phyloP scores from a whole-genome alignment of 2,797 vertebrate genomes.

The Synaphobranchus kaupii region DNA sequence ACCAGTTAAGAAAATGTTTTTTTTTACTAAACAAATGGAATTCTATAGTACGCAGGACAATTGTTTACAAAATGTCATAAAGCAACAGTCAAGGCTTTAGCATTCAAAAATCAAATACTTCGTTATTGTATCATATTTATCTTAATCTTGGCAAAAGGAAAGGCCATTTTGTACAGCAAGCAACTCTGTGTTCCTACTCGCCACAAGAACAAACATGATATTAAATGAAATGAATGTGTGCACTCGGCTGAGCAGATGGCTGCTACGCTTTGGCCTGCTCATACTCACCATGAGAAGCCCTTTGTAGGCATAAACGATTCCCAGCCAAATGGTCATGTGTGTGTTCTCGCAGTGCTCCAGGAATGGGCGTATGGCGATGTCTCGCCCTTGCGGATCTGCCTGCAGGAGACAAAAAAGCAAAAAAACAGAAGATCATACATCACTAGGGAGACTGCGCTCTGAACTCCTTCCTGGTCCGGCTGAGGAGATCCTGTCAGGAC shows the following conservation, averaged over 20 bases:
- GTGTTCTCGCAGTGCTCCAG: constrained; percentile 99
- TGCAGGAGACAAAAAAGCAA: constrained; percentile 60
- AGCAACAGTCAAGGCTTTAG: background rate
- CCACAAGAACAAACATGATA: background rate
- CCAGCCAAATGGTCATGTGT: constrained; percentile 99
- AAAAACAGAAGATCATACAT: constrained; percentile 22
- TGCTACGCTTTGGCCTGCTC: constrained; percentile 21
- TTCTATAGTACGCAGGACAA: background rate
- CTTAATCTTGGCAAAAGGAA: background rate
- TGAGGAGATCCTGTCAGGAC: background rate
- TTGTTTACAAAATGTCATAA: background rate
- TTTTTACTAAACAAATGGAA: background rate
- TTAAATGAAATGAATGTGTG: background rate
- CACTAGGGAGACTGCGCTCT: background rate
- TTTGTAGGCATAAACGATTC: constrained; percentile 98
- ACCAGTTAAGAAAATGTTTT: background rate
- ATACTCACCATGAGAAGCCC: constrained; percentile 96
- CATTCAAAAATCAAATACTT: background rate
- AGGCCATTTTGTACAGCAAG: background rate
- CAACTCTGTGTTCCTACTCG: background rate
- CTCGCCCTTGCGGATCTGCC: constrained; percentile 95
- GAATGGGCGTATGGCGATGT: constrained; percentile 96
- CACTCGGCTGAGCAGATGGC: constrained; percentile 44
- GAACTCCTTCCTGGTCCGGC: background rate
- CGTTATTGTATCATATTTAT: background rate